Evolutionary conservation across 2,113 vertebrate genomes (phyloP), one percentile per base, ranked within the genome.

Genomic region (Mustela nigripes): DNA sequence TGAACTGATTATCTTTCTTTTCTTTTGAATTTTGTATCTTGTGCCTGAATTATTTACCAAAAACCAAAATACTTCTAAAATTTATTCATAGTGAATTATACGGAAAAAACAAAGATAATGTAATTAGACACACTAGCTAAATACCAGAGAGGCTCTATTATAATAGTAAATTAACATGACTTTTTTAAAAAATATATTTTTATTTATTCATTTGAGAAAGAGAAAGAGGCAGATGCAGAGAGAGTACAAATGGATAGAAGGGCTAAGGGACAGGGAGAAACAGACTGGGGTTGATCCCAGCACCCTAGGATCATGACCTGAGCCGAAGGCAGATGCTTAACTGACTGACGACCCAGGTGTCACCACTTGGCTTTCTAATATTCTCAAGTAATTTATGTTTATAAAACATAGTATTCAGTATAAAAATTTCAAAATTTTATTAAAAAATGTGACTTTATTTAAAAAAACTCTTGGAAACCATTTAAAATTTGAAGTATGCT

Each of bases 401-500:
- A 80, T 96, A 90, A 88, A 95, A 88, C 19, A 6, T 85, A 39
- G 28, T 95, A 58, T 94, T 92, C 11, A n/a, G 48, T 65, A 18
- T 12, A 92, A 63, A 94, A 78, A 50, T 85, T 91, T 74, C 18
- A 80, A 56, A 16, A 76, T 50, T 93, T 96, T 81, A 80, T 69
- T 36, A 33, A n/a, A 42, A 60, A 85, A 28, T 26, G 3, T 36
- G 85, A 10, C 33, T 93, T 80, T 95, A 81, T 76, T 94, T 96
- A 19, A 80, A 69, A 96, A 97, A 81, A 89, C 67, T 97, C 45
- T 92, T 80, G 33, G 74, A 94, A 98, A 65, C 31, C 42, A 90
- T 76, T 96, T 94, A 97, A 96, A 95, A 87, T 90, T 97, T 62
- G 96, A 97, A 96, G 78, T n/a, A 36, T 42, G 89, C 62, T 96